phyloP scores from a whole-genome alignment of 2,888 invertebrate species.

The Pammene fasciana region DNA sequence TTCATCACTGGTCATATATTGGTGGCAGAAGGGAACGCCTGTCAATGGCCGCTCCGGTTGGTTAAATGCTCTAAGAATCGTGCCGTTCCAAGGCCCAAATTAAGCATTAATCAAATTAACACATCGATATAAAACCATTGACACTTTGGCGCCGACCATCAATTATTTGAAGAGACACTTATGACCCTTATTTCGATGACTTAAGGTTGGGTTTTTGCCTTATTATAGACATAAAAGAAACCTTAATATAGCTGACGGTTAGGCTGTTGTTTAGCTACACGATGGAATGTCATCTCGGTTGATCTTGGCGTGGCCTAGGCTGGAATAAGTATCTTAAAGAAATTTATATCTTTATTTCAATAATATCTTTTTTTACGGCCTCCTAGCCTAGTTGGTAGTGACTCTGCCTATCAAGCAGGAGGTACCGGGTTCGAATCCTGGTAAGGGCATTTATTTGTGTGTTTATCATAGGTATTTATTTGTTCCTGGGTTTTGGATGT shows the following conservation, averaged over 20 bases:
- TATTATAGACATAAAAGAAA: not conserved
- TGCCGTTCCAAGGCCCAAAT: constrained; percentile 25
- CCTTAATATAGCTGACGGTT: not conserved
- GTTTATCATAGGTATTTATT: no score
- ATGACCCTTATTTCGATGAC: not conserved
- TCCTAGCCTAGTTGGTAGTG: no score
- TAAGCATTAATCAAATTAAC: constrained; percentile 38
- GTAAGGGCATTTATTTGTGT: no score
- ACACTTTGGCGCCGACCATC: constrained; percentile 17
- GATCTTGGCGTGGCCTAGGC: not conserved
- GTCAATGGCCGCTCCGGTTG: no score
- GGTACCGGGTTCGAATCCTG: no score
- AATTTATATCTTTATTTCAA: no score
- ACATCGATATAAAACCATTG: constrained; percentile 26
- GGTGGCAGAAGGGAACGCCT: no score
- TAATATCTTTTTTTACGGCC: no score
- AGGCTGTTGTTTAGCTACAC: not conserved
- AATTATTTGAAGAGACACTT: not conserved
- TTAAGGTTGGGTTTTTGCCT: not conserved
- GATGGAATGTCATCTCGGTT: no score
- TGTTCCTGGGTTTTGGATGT: no score
- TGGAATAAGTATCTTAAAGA: not conserved
- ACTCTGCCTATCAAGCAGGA: no score
- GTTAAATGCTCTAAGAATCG: constrained; percentile 14
- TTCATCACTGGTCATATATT: no score